Conservation (phyloP, 2,113 vertebrate species). For the Urocynchramus pylzowi region DNA sequence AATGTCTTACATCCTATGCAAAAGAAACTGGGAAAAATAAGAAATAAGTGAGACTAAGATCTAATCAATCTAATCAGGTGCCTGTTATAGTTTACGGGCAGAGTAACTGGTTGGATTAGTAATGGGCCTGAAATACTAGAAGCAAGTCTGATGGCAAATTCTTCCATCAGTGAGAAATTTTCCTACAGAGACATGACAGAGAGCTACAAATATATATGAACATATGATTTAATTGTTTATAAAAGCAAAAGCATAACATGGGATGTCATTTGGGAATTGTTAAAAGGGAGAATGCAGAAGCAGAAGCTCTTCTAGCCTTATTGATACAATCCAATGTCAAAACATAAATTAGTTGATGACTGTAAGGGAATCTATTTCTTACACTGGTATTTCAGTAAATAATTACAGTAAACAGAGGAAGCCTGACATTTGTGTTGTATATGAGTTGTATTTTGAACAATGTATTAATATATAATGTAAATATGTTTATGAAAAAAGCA, state of each 20-base stretch:
- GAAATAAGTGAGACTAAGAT: not conserved
- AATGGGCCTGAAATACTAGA: not conserved
- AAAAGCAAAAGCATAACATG: constrained; percentile 6
- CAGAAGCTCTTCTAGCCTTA: not conserved
- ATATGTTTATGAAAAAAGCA: constrained; percentile 45
- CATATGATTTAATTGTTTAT: constrained; percentile 33
- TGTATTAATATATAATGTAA: not conserved
- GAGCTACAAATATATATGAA: not conserved
- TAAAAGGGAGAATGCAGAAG: not conserved
- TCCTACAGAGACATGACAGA: not conserved
- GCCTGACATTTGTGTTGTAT: not conserved
- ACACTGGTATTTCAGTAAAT: constrained; percentile 11
- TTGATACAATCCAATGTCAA: not conserved
- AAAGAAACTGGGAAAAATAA: not conserved
- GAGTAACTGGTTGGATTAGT: not conserved
- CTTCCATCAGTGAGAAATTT: not conserved
- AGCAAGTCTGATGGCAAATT: not conserved
- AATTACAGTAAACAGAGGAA: constrained; percentile 33
- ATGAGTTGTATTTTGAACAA: constrained; percentile 35
- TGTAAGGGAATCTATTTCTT: not conserved
- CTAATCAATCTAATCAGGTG: not conserved
- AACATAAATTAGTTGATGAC: not conserved
- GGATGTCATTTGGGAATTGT: not conserved
- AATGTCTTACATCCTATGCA: not conserved
- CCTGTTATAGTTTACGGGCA: not conserved